Percentiles rank a stretch among this genome's conserved stretches.
phyloP scores from a whole-genome alignment of 1,140 invertebrate genomes.

The Cydia fagiglandana region DNA sequence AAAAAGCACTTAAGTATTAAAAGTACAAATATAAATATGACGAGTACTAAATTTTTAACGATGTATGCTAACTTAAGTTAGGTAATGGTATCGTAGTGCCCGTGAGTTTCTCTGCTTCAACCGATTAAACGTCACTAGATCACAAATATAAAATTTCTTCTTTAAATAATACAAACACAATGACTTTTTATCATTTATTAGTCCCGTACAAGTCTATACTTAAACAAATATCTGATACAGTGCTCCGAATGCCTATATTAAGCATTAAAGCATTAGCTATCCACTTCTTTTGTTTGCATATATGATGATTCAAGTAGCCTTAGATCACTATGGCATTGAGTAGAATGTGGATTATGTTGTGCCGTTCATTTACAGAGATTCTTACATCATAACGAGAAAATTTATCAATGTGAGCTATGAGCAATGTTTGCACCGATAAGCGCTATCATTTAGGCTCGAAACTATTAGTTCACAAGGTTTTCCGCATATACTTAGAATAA shows the following conservation, averaged over 20 bases:
- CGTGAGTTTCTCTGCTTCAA: too few relatives aligned
- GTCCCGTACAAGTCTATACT: too few relatives aligned
- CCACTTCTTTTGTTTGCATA: conserved; percentile 4
- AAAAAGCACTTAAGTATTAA: not conserved
- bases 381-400: conserved; percentile 22
- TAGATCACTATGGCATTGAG: not conserved
- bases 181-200: too few relatives aligned
- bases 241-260: not conserved
- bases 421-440: conserved; percentile 24
- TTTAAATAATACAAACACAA: too few relatives aligned
- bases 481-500: not conserved
- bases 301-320: conserved; percentile 1
- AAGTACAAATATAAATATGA: not conserved
- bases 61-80: not conserved
- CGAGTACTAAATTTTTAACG: not conserved
- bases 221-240: too few relatives aligned
- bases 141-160: too few relatives aligned
- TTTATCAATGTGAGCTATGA: conserved; percentile 26
- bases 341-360: not conserved
- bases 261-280: not conserved
- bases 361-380: conserved; percentile 10
- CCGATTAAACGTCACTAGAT: too few relatives aligned
- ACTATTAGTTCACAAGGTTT: conserved; percentile 10
- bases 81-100: not conserved
- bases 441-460: conserved; percentile 20